Base-by-base conservation (phyloP, 2,797 vertebrate genomes). In the Falco peregrinus region DNA sequence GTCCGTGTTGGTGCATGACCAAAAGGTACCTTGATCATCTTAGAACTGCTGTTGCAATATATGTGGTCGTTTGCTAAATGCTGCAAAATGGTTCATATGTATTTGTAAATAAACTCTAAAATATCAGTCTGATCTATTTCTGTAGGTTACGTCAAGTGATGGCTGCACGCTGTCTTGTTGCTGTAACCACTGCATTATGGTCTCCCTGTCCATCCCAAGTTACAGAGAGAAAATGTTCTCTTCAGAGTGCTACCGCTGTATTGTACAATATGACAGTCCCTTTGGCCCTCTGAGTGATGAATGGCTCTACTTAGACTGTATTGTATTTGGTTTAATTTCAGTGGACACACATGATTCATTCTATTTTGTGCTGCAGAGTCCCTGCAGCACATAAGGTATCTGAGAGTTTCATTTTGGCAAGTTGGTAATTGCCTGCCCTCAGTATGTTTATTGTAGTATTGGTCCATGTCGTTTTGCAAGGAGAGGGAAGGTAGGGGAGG, bases 291-390 rank as follows among this genome's bases (percentile, higher is more conserved):
- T 51, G 61, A 57, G 57, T 93, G 97, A 96, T 92, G 92, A 89
- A 95, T 96, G 87, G 91, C 54, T 47, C 70, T 82, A 16, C 91
- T 96, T 67, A 84, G 96, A n/a, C 91, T 83, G 86, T 48, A 39
- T 78, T 95, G 95, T 76, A 53, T 94, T 86, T 87, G 95, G 73
- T 93, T 96, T 94, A 45, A 92, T 97, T 95, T 84, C 95, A 31
- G 39, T 50, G 89, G 93, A 91, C 94, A 79, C 89, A 93, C 87
- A 75, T 82, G 93, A 90, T 78, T 95, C 93, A 92, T 81, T 84
- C 82, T 37, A 10, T 70, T 82, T 64, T 50, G 87, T 88, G 92
- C 96, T 84, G 90, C 70, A 63, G 73, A 87, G 93, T 90, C 92
- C 92, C 93, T 51, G 78, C 93, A 79, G 91, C 78, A 8, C 48